A percentile compares a stretch with the other conserved stretches of the same genome.
Evolutionary conservation across 2,113 vertebrate species (phyloP).

Genomic region (Bothrops jararaca): DNA sequence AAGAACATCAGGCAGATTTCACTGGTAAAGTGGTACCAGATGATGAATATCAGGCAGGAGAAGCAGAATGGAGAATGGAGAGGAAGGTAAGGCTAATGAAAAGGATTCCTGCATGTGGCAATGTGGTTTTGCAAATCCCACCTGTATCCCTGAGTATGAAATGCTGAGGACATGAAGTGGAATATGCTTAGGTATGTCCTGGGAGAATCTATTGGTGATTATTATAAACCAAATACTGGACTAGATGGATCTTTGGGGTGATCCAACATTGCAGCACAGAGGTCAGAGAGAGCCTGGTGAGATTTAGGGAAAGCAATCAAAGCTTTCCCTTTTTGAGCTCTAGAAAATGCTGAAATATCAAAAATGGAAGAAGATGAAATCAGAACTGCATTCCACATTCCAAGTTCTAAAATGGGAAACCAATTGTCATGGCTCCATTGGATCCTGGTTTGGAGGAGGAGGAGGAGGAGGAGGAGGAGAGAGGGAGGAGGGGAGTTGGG

Average conservation of each 20-base stretch:
- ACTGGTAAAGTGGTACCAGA: not conserved
- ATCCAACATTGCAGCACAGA: not conserved
- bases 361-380: not conserved
- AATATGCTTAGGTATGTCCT: too few species aligned
- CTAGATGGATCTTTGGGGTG: not conserved
- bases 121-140: not conserved
- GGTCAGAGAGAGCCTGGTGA: not conserved
- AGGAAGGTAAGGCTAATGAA: not conserved
- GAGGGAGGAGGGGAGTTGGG: too few species aligned
- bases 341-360: slow-evolving; percentile 28
- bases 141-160: not conserved
- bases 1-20: not conserved
- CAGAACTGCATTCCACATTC: not conserved
- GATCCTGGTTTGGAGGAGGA: too few species aligned
- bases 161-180: not conserved
- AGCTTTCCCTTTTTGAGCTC: not conserved
- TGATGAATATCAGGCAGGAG: not conserved
- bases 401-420: too few species aligned
- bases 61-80: not conserved
- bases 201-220: not conserved
- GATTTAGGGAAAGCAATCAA: not conserved
- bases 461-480: too few species aligned
- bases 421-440: too few species aligned
- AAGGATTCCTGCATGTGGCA: not conserved
- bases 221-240: not conserved